A percentile compares a stretch with the other conserved stretches of the same genome.
Evolutionary conservation across 2,113 vertebrate genomes (phyloP).

Genomic region (Zootoca vivipara): DNA sequence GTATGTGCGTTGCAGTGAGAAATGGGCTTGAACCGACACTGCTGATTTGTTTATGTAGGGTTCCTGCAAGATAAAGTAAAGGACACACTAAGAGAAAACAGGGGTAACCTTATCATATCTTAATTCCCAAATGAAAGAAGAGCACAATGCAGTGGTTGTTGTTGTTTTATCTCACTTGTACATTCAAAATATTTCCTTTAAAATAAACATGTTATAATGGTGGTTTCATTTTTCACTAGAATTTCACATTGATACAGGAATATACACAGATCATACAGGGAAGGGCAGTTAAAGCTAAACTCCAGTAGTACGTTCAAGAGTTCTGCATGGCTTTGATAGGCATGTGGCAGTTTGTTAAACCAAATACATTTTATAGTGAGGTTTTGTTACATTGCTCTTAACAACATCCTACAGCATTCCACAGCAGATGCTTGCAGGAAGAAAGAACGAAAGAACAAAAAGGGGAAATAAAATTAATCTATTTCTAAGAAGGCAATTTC

Average conservation of each 20-base stretch:
- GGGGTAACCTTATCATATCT: neutral
- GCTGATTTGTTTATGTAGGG: conserved; percentile 67
- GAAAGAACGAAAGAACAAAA: neutral
- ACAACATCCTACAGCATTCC: conserved; percentile 55
- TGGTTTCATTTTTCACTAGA: conserved; percentile 39
- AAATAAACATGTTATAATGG: conserved; percentile 41
- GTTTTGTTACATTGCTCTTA: conserved; percentile 62
- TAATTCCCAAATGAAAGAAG: neutral
- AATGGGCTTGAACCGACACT: conserved; percentile 59
- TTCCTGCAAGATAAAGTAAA: conserved; percentile 50
- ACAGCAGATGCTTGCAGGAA: conserved; percentile 48
- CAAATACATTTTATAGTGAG: conserved; percentile 47
- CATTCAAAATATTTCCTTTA: conserved; percentile 16
- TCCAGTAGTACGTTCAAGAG: conserved; percentile 20
- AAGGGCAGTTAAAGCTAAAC: conserved; percentile 46
- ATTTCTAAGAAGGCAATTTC: neutral
- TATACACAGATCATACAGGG: conserved; percentile 53
- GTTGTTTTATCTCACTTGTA: conserved; percentile 13
- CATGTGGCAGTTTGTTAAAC: conserved; percentile 25
- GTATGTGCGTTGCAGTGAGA: conserved; percentile 53
- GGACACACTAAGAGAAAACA: neutral
- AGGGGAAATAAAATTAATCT: neutral
- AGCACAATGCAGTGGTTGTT: neutral
- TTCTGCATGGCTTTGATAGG: conserved; percentile 45
- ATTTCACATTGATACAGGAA: conserved; percentile 53